These are phyloP conservation scores for Anguilla anguilla DNA, from an alignment of 2,797 vertebrate genomes.

Conservation along the genomic window DNA sequence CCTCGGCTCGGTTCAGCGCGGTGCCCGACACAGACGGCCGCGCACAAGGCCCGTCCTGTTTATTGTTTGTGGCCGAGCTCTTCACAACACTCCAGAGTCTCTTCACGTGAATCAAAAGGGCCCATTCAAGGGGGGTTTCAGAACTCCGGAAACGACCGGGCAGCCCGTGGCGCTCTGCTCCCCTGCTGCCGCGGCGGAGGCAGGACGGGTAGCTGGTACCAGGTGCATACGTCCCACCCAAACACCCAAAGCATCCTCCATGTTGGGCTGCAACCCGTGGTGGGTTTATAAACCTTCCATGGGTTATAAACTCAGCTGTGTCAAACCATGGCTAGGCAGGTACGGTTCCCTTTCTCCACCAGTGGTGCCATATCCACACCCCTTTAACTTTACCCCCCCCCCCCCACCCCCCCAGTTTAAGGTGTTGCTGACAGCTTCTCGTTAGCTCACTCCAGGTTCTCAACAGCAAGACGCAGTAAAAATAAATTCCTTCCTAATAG, in stretches of 20 bases:
- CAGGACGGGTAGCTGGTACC: constrained; percentile 2
- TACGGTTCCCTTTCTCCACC: background rate
- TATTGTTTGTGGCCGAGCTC: constrained; percentile 68
- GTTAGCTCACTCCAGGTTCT: constrained; percentile 50
- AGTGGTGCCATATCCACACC: background rate
- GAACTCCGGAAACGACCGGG: background rate
- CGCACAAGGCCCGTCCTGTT: constrained; percentile 73
- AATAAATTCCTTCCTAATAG: constrained; percentile 64
- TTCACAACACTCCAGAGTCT: constrained; percentile 63
- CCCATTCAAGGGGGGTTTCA: constrained; percentile 2
- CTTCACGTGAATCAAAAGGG: constrained; percentile 58
- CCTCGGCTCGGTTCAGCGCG: constrained; percentile 61
- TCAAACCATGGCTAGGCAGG: constrained; percentile 31
- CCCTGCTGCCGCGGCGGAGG: background rate
- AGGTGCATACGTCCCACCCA: constrained; percentile 34
- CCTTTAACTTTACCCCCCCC: constrained; percentile 5
- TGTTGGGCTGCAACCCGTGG: background rate
- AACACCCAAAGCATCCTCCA: constrained; percentile 39
- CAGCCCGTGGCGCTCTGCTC: background rate
- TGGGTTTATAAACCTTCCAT: background rate
- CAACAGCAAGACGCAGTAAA: constrained; percentile 51
- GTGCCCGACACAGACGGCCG: constrained; percentile 64
- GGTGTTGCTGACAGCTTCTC: constrained; percentile 42
- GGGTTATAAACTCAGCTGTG: constrained; percentile 56
- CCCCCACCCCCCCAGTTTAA: constrained; percentile 30